Conservation (phyloP, 2,888 invertebrate genomes). For the Philereme vetulata region DNA sequence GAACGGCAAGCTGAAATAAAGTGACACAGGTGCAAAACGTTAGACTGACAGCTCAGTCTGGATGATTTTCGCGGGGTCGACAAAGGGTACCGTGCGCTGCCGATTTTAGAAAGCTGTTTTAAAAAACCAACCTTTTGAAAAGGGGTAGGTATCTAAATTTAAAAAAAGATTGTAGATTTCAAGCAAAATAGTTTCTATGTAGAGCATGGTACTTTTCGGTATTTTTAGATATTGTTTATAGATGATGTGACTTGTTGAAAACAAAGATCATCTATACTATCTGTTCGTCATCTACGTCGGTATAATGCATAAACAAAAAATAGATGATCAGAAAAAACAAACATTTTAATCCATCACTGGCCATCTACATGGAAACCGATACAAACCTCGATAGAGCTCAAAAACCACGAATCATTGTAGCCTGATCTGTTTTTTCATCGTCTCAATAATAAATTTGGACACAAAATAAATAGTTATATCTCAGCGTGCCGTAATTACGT, state of each 20-base stretch:
- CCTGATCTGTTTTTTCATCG: constrained; percentile 66
- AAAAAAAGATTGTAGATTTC: too few relatives aligned
- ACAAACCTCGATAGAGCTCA: constrained; percentile 55
- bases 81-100: constrained; percentile 11
- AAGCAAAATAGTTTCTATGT: too few relatives aligned
- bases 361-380: constrained; percentile 65
- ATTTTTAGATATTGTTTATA: too few relatives aligned
- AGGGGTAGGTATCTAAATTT: too few relatives aligned
- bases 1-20: too few relatives aligned
- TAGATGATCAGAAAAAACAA: constrained; percentile 52
- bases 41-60: constrained; percentile 27
- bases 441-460: constrained; percentile 75
- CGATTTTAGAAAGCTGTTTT: constrained; percentile 21
- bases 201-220: too few relatives aligned
- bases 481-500: constrained; percentile 79
- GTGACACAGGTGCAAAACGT: constrained; percentile 4
- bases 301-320: constrained; percentile 43
- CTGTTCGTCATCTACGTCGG: constrained; percentile 24
- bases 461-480: constrained; percentile 79
- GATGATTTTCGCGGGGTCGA: constrained; percentile 8
- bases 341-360: constrained; percentile 45
- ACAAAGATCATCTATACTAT: constrained; percentile 11
- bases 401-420: constrained; percentile 73
- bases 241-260: constrained; percentile 1
- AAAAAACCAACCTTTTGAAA: too few relatives aligned